A percentile compares a stretch with the other conserved stretches of the same genome.
phyloP scores from a whole-genome alignment of 2,888 invertebrate species.

The Protophormia terraenovae region DNA sequence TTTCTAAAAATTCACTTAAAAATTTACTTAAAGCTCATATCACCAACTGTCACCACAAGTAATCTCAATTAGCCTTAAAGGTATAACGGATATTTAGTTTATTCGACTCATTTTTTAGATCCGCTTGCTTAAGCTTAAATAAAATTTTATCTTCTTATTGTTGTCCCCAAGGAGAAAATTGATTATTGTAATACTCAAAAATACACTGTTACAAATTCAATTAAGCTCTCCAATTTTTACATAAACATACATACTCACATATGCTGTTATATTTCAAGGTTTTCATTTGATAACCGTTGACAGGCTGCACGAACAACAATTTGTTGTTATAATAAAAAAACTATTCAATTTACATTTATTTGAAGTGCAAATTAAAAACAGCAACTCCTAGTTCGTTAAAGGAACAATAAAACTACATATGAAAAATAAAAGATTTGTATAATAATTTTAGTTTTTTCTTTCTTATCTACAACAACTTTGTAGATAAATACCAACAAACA shows the following conservation, averaged over 20 bases:
- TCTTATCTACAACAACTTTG: not conserved
- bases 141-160: too few species aligned
- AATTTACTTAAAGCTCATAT: too few species aligned
- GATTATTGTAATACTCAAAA: not conserved
- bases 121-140: too few species aligned
- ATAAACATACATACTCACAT: not conserved
- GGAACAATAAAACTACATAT: conserved; percentile 18
- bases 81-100: too few species aligned
- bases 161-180: conserved; percentile 29
- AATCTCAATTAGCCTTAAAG: too few species aligned
- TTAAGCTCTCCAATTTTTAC: conserved; percentile 8
- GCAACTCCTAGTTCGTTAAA: conserved; percentile 18
- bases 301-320: conserved; percentile 28
- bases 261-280: conserved; percentile 14
- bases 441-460: conserved; percentile 39
- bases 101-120: too few species aligned
- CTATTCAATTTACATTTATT: conserved; percentile 32
- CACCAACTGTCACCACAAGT: too few species aligned
- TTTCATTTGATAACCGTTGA: conserved; percentile 34
- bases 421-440: conserved; percentile 18
- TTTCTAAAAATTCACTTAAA: too few species aligned
- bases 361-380: conserved; percentile 35
- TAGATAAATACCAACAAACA: not conserved
- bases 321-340: conserved; percentile 37
- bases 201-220: conserved; percentile 4